Evolutionary conservation across 2,797 vertebrate genomes (phyloP).

Genomic region (Falco columbarius): DNA sequence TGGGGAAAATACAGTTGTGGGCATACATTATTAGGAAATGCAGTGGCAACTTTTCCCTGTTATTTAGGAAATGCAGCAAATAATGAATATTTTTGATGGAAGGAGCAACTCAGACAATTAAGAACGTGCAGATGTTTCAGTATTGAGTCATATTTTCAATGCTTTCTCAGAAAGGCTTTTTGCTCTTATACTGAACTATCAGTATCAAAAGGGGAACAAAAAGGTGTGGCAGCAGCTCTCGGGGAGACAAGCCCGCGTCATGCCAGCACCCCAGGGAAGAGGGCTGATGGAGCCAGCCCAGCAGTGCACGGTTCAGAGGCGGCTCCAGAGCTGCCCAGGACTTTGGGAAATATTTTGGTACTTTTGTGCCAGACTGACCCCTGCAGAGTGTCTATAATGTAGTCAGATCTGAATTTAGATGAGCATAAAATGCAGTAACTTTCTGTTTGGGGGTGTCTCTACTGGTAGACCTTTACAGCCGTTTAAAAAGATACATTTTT

Average conservation of each 20-base stretch:
- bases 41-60: constrained; percentile 14
- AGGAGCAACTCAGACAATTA: not conserved
- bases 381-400: not conserved
- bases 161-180: not conserved
- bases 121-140: not conserved
- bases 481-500: not conserved
- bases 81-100: constrained; percentile 19
- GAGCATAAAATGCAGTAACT: not conserved
- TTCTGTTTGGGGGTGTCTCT: not conserved
- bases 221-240: not conserved
- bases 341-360: not conserved
- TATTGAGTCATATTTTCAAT: not conserved
- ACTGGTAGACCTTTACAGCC: not conserved
- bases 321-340: not conserved
- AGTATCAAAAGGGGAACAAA: not conserved
- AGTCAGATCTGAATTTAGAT: not conserved
- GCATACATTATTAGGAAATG: constrained; percentile 66
- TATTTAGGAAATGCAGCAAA: constrained; percentile 58
- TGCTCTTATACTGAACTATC: not conserved
- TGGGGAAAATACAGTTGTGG: constrained; percentile 70
- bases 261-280: not conserved
- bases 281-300: not conserved
- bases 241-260: not conserved
- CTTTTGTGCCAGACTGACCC: not conserved
- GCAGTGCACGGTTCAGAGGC: rapidly evolving